phyloP scores from a whole-genome alignment of 2,888 invertebrate species.

The Phorcus lineatus region DNA sequence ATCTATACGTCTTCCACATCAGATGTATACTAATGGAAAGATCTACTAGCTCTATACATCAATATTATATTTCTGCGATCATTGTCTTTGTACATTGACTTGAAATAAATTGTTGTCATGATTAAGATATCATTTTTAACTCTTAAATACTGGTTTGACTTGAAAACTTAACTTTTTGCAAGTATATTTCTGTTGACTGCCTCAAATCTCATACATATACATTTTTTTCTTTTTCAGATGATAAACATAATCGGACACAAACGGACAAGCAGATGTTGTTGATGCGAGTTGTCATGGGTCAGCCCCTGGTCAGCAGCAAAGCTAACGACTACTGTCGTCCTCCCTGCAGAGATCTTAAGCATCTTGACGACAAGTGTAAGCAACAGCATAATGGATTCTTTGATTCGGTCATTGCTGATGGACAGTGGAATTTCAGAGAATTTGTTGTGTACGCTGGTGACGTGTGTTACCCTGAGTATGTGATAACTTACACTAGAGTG shows the following conservation, averaged over 20 bases:
- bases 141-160: too few relatives aligned
- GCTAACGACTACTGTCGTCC: slow-evolving; percentile 36
- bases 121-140: too few relatives aligned
- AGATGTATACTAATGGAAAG: too few relatives aligned
- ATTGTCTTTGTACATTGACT: too few relatives aligned
- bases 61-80: too few relatives aligned
- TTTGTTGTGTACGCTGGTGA: slow-evolving; percentile 55
- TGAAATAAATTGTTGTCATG: too few relatives aligned
- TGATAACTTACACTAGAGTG: slow-evolving; percentile 54
- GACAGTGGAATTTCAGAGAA: slow-evolving; percentile 50
- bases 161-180: too few relatives aligned
- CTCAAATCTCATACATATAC: too few relatives aligned
- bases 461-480: slow-evolving; percentile 58
- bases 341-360: slow-evolving; percentile 39
- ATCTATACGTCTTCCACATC: too few relatives aligned
- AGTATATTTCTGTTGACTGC: too few relatives aligned
- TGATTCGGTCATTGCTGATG: slow-evolving; percentile 53
- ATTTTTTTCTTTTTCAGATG: slow-evolving; percentile 40
- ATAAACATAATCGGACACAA: slow-evolving; percentile 32
- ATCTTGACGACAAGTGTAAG: slow-evolving; percentile 40
- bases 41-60: too few relatives aligned
- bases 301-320: slow-evolving; percentile 38
- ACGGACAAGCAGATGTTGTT: slow-evolving; percentile 50
- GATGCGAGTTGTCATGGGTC: slow-evolving; percentile 49
- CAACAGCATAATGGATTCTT: slow-evolving; percentile 32